A percentile compares a stretch with the other conserved stretches of the same genome.
These are phyloP conservation scores for Hippocampus barbouri DNA, from an alignment of 2,113 vertebrate genomes.

Conservation along the genomic window DNA sequence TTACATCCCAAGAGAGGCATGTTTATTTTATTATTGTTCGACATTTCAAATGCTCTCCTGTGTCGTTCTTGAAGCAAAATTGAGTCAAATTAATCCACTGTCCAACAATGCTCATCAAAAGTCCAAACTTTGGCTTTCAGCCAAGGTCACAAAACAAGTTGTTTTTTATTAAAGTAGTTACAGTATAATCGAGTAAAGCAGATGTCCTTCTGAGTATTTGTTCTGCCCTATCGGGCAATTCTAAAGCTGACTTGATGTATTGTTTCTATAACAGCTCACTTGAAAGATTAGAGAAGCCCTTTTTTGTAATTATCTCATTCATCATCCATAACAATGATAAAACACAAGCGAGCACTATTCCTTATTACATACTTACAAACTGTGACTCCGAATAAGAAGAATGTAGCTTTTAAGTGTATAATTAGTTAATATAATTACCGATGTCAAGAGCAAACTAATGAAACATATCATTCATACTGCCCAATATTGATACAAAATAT, in stretches of 20 bases:
- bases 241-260: constrained; percentile 5
- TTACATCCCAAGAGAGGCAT: too few relatives aligned
- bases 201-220: neutral
- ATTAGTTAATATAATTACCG: neutral
- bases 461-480: constrained; percentile 1
- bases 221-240: neutral
- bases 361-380: constrained; percentile 4
- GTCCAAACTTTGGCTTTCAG: neutral
- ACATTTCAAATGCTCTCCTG: neutral
- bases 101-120: neutral
- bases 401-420: neutral
- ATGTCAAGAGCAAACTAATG: neutral
- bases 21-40: neutral
- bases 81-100: neutral
- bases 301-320: constrained; percentile 12
- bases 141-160: neutral
- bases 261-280: constrained; percentile 2
- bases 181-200: neutral
- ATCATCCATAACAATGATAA: constrained; percentile 11
- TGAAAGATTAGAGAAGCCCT: constrained; percentile 1
- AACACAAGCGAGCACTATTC: neutral
- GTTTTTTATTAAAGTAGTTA: neutral
- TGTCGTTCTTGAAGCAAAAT: neutral
- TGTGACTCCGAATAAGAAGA: neutral
- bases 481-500: neutral